Evolutionary conservation across 2,113 vertebrate genomes (phyloP).

Genomic region (Ranitomeya variabilis): DNA sequence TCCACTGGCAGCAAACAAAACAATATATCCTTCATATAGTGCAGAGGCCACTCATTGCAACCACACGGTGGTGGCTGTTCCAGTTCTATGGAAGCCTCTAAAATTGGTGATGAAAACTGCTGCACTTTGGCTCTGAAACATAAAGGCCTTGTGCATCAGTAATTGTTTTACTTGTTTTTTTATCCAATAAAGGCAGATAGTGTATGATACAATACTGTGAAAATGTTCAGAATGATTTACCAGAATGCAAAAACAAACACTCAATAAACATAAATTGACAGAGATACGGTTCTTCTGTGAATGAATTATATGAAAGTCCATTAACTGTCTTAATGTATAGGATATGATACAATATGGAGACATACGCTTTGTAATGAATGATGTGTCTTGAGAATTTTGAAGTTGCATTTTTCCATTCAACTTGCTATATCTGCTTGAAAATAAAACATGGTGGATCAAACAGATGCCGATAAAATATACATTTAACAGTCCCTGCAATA

Average conservation of each 20-base stretch:
- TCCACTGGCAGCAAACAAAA: not conserved
- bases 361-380: conserved; percentile 25
- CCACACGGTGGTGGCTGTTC: conserved; percentile 8
- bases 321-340: conserved; percentile 44
- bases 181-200: conserved; percentile 52
- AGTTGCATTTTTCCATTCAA: not conserved
- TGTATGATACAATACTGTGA: conserved; percentile 57
- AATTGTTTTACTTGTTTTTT: conserved; percentile 21
- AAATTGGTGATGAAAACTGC: conserved; percentile 20
- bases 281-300: conserved; percentile 13
- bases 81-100: conserved; percentile 44
- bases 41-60: conserved; percentile 55
- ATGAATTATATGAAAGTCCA: conserved; percentile 32
- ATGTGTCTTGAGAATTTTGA: not conserved
- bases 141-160: conserved; percentile 38
- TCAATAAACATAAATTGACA: not conserved
- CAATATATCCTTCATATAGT: conserved; percentile 56
- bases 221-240: conserved; percentile 15
- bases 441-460: not conserved
- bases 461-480: not conserved
- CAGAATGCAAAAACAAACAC: conserved; percentile 20
- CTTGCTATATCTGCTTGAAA: not conserved
- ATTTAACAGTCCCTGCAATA: conserved; percentile 29
- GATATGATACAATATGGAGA: conserved; percentile 10
- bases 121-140: conserved; percentile 53